Evolutionary conservation across 2,888 invertebrate species (phyloP).

Genomic region (Conomelus anceps): DNA sequence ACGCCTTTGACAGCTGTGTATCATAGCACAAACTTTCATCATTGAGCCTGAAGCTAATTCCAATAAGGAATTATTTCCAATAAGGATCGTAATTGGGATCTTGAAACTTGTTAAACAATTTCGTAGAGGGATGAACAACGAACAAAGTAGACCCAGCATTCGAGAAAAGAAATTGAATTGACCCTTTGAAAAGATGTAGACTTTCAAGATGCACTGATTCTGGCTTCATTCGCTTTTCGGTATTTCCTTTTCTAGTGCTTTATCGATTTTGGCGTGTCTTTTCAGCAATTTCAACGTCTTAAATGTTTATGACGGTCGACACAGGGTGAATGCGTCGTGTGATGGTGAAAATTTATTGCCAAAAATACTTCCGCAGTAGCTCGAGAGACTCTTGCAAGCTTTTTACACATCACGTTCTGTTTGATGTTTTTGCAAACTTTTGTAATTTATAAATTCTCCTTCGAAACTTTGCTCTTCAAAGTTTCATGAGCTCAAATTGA

Average conservation of each 20-base stretch:
- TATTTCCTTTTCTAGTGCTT: background rate
- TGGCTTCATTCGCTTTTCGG: background rate
- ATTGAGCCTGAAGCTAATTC: background rate
- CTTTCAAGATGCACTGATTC: background rate
- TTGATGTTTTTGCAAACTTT: background rate
- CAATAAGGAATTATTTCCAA: too few species aligned
- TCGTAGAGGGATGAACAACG: background rate
- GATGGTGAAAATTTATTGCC: background rate
- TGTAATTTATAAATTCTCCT: background rate
- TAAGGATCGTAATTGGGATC: background rate
- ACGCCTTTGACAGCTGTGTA: background rate
- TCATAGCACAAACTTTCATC: background rate
- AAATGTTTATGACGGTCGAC: background rate
- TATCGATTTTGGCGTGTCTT: background rate
- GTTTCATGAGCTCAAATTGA: background rate
- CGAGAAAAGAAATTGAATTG: background rate
- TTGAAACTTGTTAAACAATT: background rate
- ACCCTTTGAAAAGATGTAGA: background rate
- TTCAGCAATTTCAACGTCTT: background rate
- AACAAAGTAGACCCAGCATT: background rate
- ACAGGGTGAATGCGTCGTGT: background rate
- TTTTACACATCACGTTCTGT: background rate
- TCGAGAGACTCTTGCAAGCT: background rate
- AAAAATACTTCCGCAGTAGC: background rate
- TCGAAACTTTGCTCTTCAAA: background rate